Evolutionary conservation across 2,113 vertebrate species (phyloP).

Genomic region (Variabilichromis moorii): DNA sequence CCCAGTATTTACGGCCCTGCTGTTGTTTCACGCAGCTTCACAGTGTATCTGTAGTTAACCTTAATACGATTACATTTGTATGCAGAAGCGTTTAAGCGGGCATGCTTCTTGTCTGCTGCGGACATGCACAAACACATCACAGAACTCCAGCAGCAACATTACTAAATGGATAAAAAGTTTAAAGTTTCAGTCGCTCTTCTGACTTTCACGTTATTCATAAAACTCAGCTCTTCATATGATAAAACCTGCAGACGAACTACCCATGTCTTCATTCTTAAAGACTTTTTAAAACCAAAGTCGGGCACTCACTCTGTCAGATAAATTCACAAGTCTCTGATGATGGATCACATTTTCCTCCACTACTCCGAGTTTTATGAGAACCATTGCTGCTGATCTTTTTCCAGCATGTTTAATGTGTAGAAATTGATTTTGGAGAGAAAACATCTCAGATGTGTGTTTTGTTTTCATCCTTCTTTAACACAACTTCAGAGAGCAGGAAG

Average conservation of each 20-base stretch:
- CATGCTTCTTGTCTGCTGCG: neutral
- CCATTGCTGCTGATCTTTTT: slow-evolving; percentile 10
- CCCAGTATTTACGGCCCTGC: neutral
- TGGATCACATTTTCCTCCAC: neutral
- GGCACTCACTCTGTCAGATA: neutral
- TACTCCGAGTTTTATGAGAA: neutral
- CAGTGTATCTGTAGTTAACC: neutral
- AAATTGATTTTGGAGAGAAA: slow-evolving; percentile 57
- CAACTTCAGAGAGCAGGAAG: slow-evolving; percentile 62
- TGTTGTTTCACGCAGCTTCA: neutral
- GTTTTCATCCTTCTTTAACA: slow-evolving; percentile 47
- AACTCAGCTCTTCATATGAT: neutral
- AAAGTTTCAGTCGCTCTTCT: neutral
- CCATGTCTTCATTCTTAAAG: neutral
- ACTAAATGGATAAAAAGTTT: neutral
- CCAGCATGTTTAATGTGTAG: slow-evolving; percentile 33
- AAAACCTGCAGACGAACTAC: neutral
- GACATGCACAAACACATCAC: neutral
- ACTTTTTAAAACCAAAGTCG: neutral
- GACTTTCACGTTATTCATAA: neutral
- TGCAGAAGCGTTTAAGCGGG: neutral
- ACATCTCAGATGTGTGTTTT: slow-evolving; percentile 53
- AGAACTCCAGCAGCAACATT: neutral
- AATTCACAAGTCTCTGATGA: neutral
- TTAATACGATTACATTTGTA: neutral